Conservation (phyloP, 2,797 vertebrate genomes). For the Oceanodroma leucorhoa region DNA sequence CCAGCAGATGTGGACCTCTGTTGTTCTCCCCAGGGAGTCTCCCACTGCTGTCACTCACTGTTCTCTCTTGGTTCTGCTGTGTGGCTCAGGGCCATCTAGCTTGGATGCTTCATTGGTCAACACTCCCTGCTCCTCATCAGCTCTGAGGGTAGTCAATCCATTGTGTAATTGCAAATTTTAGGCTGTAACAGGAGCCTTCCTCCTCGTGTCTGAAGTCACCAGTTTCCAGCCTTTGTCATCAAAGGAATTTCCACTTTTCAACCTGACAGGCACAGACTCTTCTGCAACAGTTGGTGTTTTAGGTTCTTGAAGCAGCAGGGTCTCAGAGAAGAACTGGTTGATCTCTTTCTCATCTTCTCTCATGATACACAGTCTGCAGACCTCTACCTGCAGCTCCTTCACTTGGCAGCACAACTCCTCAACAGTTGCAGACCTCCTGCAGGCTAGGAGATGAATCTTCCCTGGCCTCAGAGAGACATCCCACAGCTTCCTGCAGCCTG, state of each 20-base stretch:
- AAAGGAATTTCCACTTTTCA: neutral
- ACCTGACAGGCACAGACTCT: neutral
- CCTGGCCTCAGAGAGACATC: neutral
- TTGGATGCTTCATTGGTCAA: neutral
- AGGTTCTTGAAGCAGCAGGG: neutral
- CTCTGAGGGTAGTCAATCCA: neutral
- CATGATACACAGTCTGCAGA: neutral
- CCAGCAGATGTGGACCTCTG: neutral
- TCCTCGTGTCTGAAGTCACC: neutral
- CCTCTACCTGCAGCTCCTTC: neutral
- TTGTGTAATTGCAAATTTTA: neutral
- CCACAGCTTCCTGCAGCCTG: neutral
- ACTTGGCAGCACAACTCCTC: neutral
- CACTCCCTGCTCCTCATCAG: neutral
- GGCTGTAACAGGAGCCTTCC: neutral
- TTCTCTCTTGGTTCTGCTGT: neutral
- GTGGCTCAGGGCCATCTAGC: neutral
- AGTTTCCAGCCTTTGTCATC: neutral
- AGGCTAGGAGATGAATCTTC: neutral
- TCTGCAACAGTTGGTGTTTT: neutral
- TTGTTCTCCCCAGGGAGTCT: neutral
- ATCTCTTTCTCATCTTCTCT: neutral
- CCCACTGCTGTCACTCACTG: neutral
- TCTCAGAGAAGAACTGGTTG: neutral
- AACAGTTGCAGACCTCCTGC: neutral